Base-by-base conservation (phyloP, 2,888 invertebrate genomes). In the Proisotoma minuta region DNA sequence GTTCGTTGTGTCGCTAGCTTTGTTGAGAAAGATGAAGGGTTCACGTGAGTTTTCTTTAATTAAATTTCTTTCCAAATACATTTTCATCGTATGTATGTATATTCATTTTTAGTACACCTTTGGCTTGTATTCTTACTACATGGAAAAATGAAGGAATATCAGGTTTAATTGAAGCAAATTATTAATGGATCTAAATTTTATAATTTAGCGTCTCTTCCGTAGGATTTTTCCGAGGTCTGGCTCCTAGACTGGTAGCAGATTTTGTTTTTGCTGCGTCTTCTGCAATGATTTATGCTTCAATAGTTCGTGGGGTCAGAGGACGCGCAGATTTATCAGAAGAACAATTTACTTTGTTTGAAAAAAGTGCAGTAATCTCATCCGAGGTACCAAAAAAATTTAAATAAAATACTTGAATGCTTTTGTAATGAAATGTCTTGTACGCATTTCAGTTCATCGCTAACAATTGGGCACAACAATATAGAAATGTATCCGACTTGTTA, bases 1-100 rank as follows among this genome's bases (percentile, higher is more conserved):
- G 80, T 95, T 58, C 84, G 97, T 75, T 90, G 90, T 84, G 94
- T 97, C 89, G 94, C 94, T n/a, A 92, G 96, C 76, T 93, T 95
- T 81, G 85, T 97, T 69, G 96, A 96, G 5, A 85, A 88, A 74
- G 96, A 97, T 81, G 84, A 85, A 58, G 83, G 87, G 5, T 18
- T 48, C n/a, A 12, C 47, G 47, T n/a, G 18, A 20, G n/a, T n/a
- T n/a, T n/a, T n/a, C n/a, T n/a, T n/a, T n/a, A n/a, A n/a, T n/a
- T n/a, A n/a, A n/a, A n/a, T n/a, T n/a, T n/a, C n/a, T n/a, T n/a
- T n/a, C n/a, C n/a, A n/a, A n/a, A n/a, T n/a, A n/a, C n/a, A n/a
- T n/a, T n/a, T n/a, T n/a, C n/a, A n/a, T n/a, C n/a, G n/a, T n/a
- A n/a, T n/a, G n/a, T n/a, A n/a, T n/a, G n/a, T n/a, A n/a, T n/a